Conservation (phyloP, 2,888 invertebrate species). For the Zaprionus obscuricornis region DNA sequence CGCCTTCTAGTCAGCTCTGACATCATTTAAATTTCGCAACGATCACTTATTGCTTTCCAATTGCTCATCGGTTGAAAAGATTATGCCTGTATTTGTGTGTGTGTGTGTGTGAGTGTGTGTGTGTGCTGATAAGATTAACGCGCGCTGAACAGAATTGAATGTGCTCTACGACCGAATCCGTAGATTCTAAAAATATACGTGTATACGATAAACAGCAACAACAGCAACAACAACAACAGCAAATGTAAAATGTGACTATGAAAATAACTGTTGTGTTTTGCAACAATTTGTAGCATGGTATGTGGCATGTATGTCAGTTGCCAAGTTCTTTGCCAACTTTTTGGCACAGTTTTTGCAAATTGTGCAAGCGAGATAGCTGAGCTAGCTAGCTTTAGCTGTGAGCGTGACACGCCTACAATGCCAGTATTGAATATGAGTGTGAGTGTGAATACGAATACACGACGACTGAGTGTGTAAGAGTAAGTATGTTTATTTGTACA, state of each 20-base stretch:
- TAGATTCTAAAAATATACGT: constrained; percentile 17
- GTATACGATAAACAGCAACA: constrained; percentile 25
- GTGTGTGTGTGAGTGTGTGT: constrained; percentile 11
- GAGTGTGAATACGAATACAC: constrained; percentile 32
- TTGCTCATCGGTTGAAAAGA: constrained; percentile 41
- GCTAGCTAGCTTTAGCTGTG: too few relatives aligned
- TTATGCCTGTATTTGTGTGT: not conserved
- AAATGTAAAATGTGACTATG: too few relatives aligned
- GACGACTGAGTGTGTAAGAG: constrained; percentile 23
- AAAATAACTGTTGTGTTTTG: not conserved
- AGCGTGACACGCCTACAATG: constrained; percentile 65
- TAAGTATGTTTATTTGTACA: not conserved
- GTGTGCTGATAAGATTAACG: constrained; percentile 40
- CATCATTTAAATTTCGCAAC: constrained; percentile 53
- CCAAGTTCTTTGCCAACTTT: constrained; percentile 57
- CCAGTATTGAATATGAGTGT: constrained; percentile 7
- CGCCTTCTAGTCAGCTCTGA: constrained; percentile 26
- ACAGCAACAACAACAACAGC: too few relatives aligned
- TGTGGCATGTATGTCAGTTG: constrained; percentile 19
- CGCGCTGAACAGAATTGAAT: constrained; percentile 23
- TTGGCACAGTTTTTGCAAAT: constrained; percentile 61
- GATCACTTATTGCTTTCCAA: constrained; percentile 42
- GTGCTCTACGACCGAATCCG: not conserved
- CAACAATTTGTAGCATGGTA: not conserved
- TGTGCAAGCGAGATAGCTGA: constrained; percentile 34